Evolutionary conservation across 2,113 vertebrate genomes (phyloP), one percentile per base, ranked within the genome.

Genomic region (Tretioscincus oriximinensis): DNA sequence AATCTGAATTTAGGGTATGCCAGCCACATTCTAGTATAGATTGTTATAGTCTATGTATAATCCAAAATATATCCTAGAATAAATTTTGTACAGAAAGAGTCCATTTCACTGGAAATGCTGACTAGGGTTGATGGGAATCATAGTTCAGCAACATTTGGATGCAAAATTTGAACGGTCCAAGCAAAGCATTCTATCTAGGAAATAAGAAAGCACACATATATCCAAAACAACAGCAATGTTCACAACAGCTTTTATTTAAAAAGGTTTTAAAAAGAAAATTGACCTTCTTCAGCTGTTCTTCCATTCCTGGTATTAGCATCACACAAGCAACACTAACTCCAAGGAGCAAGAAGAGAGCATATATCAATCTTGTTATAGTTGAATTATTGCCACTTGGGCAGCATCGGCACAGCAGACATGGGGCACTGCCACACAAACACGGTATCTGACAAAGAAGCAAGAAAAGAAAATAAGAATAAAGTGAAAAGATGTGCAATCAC

Each of bases 301-400:
- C 98, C 98, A 99, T 99, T 89, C 98, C 98, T 4, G 98, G 98
- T 94, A 99, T 96, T 80, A 99, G 76, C 98, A 99, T 99, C 67
- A 99, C 94, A 61, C 98, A 99, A 89, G 98, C 96, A 2, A 99
- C 82, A 5, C 91, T 96, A 5, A 99, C 98, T 0, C 98, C 98
- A 79, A 99, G 92, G 6, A 99, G 95, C 69, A 99, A 87, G 87
- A 99, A 98, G 91, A 97, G 95, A 7, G 98, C 97, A 6, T 99
- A 99, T 78, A 98, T 96, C 86, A 99, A 93, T 1, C 98, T 97
- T 0, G 98, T 99, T 73, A 99, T 97, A 0, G 98, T 99, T 70
- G 98, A 99, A 90, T 98, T 99, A 88, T 99, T 99, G 29, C 98
- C 98, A 79, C 97, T 98, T 51, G 98, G 98, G 87, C 98, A 99